Evolutionary conservation across 2,797 vertebrate genomes (phyloP).

Genomic region (Podarcis lilfordi): DNA sequence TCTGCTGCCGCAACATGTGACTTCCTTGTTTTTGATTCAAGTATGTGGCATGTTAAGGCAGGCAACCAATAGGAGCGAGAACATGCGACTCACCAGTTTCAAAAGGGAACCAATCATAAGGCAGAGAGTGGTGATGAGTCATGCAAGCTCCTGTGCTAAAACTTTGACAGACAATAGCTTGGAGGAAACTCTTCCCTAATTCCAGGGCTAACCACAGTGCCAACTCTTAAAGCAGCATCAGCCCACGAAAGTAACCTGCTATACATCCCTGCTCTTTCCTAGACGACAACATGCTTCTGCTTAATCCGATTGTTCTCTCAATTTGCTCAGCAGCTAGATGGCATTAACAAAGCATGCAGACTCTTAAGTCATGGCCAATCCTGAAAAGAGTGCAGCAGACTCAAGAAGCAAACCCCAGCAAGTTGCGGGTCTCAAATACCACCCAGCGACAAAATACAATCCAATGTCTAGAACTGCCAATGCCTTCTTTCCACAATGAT

Average conservation of each 20-base stretch:
- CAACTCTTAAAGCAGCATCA: background rate
- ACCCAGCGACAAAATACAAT: background rate
- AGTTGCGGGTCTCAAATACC: background rate
- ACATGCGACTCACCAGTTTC: conserved; percentile 91
- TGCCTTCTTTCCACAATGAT: background rate
- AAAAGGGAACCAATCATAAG: conserved; percentile 81
- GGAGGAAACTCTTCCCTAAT: background rate
- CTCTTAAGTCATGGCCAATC: background rate
- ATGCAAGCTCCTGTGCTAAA: conserved; percentile 20
- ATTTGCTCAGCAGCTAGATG: no score
- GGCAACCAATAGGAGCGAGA: conserved; percentile 78
- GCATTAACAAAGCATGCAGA: background rate
- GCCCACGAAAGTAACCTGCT: background rate
- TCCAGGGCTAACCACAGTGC: background rate
- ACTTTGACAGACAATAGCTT: conserved; percentile 16
- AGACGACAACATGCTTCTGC: no score
- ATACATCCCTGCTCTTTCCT: no score
- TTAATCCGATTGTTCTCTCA: background rate
- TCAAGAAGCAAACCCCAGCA: background rate
- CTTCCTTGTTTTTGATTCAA: conserved; percentile 77
- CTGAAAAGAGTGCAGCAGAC: background rate
- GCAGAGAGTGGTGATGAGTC: conserved; percentile 32
- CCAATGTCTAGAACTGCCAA: background rate
- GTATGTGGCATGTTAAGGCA: conserved; percentile 80
- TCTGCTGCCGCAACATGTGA: conserved; percentile 64